These are phyloP conservation scores for Meriones unguiculatus DNA, from an alignment of 2,113 vertebrate genomes.

Conservation along the genomic window DNA sequence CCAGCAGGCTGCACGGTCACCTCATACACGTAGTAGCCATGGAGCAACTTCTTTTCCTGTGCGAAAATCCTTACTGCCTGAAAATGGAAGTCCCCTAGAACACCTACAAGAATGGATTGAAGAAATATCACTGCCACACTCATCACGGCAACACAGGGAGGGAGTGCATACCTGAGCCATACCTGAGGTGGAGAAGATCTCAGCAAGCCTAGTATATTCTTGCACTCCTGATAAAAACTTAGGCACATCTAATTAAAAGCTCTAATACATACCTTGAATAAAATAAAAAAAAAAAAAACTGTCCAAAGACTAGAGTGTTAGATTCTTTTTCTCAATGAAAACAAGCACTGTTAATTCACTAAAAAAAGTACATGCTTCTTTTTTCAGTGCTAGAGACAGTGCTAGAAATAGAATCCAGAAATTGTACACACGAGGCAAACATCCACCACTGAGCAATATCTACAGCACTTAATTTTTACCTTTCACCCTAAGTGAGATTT, in stretches of 20 bases:
- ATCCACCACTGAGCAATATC: neutral
- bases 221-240: no score
- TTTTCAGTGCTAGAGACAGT: neutral
- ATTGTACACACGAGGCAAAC: neutral
- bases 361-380: no score
- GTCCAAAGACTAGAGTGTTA: neutral
- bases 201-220: neutral
- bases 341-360: neutral
- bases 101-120: conserved; percentile 45
- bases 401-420: neutral
- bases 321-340: neutral
- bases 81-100: conserved; percentile 74
- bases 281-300: neutral
- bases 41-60: conserved; percentile 23
- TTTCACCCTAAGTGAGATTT: neutral
- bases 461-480: neutral
- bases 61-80: conserved; percentile 71
- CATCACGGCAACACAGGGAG: neutral
- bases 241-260: neutral
- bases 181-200: neutral
- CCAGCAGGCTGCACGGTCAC: conserved; percentile 44
- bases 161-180: rapidly evolving
- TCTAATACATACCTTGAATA: neutral
- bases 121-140: neutral
- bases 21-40: conserved; percentile 44